Conservation (phyloP, 2,113 vertebrate genomes). For the Odobenus rosmarus region DNA sequence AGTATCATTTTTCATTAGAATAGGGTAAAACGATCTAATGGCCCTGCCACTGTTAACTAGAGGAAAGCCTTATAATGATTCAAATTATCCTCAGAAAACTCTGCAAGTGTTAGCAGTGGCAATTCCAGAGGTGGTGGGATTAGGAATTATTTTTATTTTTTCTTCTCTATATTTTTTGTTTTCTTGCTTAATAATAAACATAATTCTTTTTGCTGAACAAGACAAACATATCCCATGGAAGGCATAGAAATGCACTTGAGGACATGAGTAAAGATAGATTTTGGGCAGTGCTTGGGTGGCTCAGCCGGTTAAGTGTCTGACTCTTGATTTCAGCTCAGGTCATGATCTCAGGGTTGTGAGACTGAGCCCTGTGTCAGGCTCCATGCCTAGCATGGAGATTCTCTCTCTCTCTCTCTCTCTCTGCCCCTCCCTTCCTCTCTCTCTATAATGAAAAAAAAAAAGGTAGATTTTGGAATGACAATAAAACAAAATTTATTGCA, state of each 20-base stretch:
- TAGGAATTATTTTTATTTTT: constrained; percentile 46
- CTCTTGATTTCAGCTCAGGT: not conserved
- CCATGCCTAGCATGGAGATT: not conserved
- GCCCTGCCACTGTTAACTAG: not conserved
- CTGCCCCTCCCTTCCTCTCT: not conserved
- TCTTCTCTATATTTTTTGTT: constrained; percentile 5
- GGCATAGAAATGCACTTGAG: not conserved
- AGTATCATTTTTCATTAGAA: not conserved
- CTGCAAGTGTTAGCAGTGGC: not conserved
- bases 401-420: not conserved
- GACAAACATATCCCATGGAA: not conserved
- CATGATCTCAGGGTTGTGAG: not conserved
- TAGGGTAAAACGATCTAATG: not conserved
- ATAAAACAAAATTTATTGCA: not conserved
- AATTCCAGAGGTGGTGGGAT: not conserved
- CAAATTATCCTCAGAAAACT: not conserved
- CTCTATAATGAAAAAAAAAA: not conserved
- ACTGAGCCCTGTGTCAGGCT: not conserved
- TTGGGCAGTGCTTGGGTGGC: not conserved
- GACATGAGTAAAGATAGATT: not conserved
- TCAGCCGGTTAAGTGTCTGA: not conserved
- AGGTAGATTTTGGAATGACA: not conserved
- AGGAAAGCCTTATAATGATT: not conserved
- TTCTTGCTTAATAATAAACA: not conserved
- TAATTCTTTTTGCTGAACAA: not conserved